These are phyloP conservation scores for Leptinotarsa juncta DNA, from an alignment of 2,888 invertebrate genomes.

Conservation along the genomic window DNA sequence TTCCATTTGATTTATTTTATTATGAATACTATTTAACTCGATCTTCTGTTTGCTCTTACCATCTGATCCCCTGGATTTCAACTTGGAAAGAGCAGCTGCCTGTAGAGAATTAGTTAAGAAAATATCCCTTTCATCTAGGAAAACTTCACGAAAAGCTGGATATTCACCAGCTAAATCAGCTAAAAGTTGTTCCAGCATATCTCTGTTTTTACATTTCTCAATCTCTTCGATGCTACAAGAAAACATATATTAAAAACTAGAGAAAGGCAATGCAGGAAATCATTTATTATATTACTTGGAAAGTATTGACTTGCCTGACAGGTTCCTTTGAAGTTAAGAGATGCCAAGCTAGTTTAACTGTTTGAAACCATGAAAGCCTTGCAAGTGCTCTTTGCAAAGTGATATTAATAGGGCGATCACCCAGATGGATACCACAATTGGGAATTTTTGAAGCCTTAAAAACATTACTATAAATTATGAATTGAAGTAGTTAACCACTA, in stretches of 20 bases:
- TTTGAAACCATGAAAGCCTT: conserved; percentile 90
- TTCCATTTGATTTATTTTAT: background rate
- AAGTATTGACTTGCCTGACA: conserved; percentile 72
- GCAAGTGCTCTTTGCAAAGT: conserved; percentile 91
- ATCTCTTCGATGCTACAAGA: conserved; percentile 86
- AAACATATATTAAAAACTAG: conserved; percentile 4
- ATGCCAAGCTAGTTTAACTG: conserved; percentile 86
- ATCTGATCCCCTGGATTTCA: conserved; percentile 34
- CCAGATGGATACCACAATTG: conserved; percentile 87
- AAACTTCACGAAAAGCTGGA: conserved; percentile 90
- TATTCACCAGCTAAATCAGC: conserved; percentile 94
- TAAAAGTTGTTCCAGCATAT: conserved; percentile 90
- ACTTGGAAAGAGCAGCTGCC: conserved; percentile 68
- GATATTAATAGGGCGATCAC: conserved; percentile 93
- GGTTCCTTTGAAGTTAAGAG: conserved; percentile 84
- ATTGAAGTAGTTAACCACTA: background rate
- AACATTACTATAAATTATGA: conserved; percentile 41
- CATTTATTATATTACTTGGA: background rate
- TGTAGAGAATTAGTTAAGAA: conserved; percentile 91
- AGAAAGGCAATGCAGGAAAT: background rate
- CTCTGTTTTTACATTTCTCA: conserved; percentile 92
- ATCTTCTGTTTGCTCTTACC: conserved; percentile 26
- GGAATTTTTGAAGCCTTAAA: conserved; percentile 80
- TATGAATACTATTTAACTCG: background rate
- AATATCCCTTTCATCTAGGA: conserved; percentile 93